Evolutionary conservation across 2,888 invertebrate genomes (phyloP), one percentile per base, ranked within the genome.

Genomic region (Ennomos erosarius): DNA sequence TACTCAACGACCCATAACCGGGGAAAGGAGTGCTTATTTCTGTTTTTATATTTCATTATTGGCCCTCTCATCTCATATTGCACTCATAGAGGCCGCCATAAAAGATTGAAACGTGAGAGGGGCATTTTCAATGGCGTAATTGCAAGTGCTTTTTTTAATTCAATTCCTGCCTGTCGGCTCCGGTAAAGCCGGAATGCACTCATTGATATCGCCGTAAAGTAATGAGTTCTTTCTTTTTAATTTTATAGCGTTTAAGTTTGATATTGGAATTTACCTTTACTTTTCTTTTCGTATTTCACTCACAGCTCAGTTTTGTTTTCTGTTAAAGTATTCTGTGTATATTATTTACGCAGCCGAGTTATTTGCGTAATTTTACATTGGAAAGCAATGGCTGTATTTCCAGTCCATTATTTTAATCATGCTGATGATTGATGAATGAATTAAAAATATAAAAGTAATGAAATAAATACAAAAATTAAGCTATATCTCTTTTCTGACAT

Each of bases 21-120:
- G 80, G 80, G 83, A 83, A 87, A 85, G 81, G 82, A 86, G 85
- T 85, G 82, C 89, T 88, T 86, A 87, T 88, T 87, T 85, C 84
- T 89, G 88, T 90, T 91, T 90, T 91, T 90, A 90, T 90, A 88
- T 90, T 90, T 88, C 87, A 90, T 91, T 90, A 90, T 91, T 91
- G 88, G 90, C 88, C 84, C 89, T 88, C 90, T 90, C 88, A 87
- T 87, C 90, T 89, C 90, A 82, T 87, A 89, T 89, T 89, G 89
- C 90, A 88, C 88, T 88, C 88, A 89, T 86, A 88, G 86, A 86
- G 85, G 83, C 88, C 85, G 86, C 84, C 80, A 90, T 89, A 91
- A 90, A 91, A 85, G 90, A 87, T 90, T 92, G 91, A 90, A 91
- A 91, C 88, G 88, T 82, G 88, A 88, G 90, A 88, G 90, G 89